phyloP scores from a whole-genome alignment of 2,797 vertebrate species.

The Microchirus variegatus region DNA sequence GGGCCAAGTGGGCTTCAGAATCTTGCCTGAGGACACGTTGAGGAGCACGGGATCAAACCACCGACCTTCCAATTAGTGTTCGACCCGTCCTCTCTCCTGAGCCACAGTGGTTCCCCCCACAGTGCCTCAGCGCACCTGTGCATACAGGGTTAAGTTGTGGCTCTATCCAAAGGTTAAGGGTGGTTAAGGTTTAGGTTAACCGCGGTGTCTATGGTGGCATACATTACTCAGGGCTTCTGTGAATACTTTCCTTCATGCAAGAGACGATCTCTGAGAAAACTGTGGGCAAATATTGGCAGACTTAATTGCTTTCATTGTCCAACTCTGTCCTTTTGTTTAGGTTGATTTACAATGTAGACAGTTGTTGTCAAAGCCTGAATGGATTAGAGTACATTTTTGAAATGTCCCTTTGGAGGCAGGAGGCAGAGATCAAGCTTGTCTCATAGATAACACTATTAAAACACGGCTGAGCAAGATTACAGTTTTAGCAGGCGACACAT shows the following conservation, averaged over 20 bases:
- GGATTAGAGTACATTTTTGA: not conserved
- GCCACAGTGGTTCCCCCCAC: not conserved
- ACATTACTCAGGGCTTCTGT: not conserved
- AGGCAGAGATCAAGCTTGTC: not conserved
- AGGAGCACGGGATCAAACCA: constrained; percentile 1
- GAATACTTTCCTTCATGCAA: no score
- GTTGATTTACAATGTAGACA: no score
- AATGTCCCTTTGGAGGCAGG: not conserved
- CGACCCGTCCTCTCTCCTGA: not conserved
- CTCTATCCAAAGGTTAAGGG: not conserved
- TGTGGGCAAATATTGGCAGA: no score
- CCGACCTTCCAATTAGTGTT: constrained; percentile 9
- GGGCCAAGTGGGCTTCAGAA: not conserved
- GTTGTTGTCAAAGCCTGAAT: no score
- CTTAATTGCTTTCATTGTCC: no score
- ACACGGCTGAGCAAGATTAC: not conserved
- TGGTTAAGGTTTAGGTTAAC: not conserved
- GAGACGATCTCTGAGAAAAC: no score
- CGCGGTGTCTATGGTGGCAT: not conserved
- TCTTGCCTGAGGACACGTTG: not conserved
- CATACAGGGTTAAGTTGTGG: not conserved
- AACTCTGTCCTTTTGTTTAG: no score
- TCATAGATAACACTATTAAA: not conserved
- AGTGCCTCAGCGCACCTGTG: not conserved
- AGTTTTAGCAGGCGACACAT: not conserved